Evolutionary conservation across 92 coral and sea anemone species (phyloP).

Genomic region (Bergia puertoricense): DNA sequence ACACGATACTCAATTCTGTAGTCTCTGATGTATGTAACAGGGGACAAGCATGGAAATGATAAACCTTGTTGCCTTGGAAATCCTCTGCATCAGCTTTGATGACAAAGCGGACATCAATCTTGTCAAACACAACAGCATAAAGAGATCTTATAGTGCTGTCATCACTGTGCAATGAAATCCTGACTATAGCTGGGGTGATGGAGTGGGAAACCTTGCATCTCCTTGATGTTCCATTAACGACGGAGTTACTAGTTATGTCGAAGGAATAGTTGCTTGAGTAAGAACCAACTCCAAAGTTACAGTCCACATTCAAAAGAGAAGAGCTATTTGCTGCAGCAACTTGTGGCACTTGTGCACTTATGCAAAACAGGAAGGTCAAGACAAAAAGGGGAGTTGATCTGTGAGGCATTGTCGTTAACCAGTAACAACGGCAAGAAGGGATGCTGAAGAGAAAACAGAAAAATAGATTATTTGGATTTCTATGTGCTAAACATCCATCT

Average conservation of each 20-base stretch:
- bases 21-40: not conserved
- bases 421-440: not conserved
- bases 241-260: conserved; percentile 49
- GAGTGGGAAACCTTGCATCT: conserved; percentile 54
- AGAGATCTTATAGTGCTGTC: conserved; percentile 47
- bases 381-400: not conserved
- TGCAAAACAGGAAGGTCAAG: not conserved
- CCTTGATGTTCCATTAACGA: conserved; percentile 60
- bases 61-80: conserved; percentile 42
- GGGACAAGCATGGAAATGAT: conserved; percentile 83
- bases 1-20: conserved; percentile 45
- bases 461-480: too few species aligned
- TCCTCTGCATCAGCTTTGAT: conserved; percentile 57
- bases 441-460: not conserved
- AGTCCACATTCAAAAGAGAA: conserved; percentile 49
- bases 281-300: conserved; percentile 67
- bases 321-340: conserved; percentile 36
- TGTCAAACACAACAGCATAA: conserved; percentile 67
- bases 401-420: not conserved
- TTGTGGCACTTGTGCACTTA: not conserved
- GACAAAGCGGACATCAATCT: conserved; percentile 65
- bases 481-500: too few species aligned
- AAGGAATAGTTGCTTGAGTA: conserved; percentile 42
- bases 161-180: conserved; percentile 52
- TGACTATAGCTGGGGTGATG: conserved; percentile 54